Percentiles rank a stretch among this genome's conserved stretches.
phyloP scores from a whole-genome alignment of 2,888 invertebrate species.

The Diachrysia chrysitis region DNA sequence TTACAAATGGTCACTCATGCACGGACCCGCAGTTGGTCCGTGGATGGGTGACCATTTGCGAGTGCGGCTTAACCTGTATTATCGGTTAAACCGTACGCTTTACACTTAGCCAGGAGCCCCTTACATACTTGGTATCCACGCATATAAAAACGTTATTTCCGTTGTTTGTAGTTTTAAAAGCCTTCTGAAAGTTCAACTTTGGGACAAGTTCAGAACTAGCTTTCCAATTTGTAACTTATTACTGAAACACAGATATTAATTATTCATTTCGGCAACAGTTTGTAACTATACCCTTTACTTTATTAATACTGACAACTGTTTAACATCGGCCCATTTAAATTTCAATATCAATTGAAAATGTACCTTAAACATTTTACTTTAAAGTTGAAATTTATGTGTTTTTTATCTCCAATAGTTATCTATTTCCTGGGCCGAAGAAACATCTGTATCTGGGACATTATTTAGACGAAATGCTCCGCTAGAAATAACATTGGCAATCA shows the following conservation, averaged over 20 bases:
- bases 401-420: conserved; percentile 15
- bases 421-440: conserved; percentile 30
- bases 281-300: conserved; percentile 26
- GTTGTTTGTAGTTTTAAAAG: background rate
- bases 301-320: conserved; percentile 37
- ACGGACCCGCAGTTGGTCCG: too few relatives aligned
- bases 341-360: conserved; percentile 12
- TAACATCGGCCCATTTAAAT: too few relatives aligned
- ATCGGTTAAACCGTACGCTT: too few relatives aligned
- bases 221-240: conserved; percentile 17
- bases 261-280: conserved; percentile 34
- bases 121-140: too few relatives aligned
- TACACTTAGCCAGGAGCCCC: too few relatives aligned
- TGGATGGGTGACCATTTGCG: too few relatives aligned
- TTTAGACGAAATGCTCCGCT: conserved; percentile 46
- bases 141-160: too few relatives aligned
- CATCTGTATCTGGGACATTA: conserved; percentile 44
- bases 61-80: too few relatives aligned
- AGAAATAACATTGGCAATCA: conserved; percentile 47
- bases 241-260: conserved; percentile 40
- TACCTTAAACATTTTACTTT: background rate
- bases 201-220: conserved; percentile 21
- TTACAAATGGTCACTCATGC: too few relatives aligned
- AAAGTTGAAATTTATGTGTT: conserved; percentile 31
- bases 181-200: background rate